These are phyloP conservation scores for Neostethus bicornis DNA, from an alignment of 2,797 vertebrate species.

Conservation along the genomic window DNA sequence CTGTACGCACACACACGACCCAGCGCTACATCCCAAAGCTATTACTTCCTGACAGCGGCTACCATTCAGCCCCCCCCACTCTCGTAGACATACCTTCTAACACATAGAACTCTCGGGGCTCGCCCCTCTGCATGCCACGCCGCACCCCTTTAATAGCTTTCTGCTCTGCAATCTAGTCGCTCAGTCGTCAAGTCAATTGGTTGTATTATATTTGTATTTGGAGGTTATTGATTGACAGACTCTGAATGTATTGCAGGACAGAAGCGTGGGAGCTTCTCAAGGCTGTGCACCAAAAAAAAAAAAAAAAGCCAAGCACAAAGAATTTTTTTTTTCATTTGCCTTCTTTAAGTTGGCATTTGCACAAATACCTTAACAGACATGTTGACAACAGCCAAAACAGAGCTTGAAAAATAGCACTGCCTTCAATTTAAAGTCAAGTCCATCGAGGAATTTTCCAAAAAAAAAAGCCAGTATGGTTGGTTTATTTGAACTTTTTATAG, in stretches of 20 bases:
- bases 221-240: slow-evolving; percentile 78
- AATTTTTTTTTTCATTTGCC: slow-evolving; percentile 13
- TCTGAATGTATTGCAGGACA: slow-evolving; percentile 58
- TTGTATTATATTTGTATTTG: slow-evolving; percentile 80
- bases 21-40: slow-evolving; percentile 74
- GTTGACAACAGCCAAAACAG: slow-evolving; percentile 54
- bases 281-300: slow-evolving; percentile 23
- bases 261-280: slow-evolving; percentile 51
- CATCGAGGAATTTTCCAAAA: slow-evolving; percentile 43
- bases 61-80: slow-evolving; percentile 56
- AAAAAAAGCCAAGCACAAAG: slow-evolving; percentile 48
- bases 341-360: background rate
- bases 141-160: slow-evolving; percentile 78
- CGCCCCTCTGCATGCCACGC: slow-evolving; percentile 51
- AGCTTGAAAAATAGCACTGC: slow-evolving; percentile 36
- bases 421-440: slow-evolving; percentile 55
- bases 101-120: slow-evolving; percentile 56
- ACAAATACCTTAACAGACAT: slow-evolving; percentile 17
- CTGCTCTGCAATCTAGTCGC: slow-evolving; percentile 66
- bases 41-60: slow-evolving; percentile 75
- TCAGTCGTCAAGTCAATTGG: slow-evolving; percentile 70
- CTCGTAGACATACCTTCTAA: background rate
- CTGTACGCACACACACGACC: slow-evolving; percentile 68
- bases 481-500: slow-evolving; percentile 31
- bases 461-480: slow-evolving; percentile 43